Evolutionary conservation across 2,888 invertebrate species (phyloP), one percentile per base, ranked within the genome.

Genomic region (Aspidiotus destructor): DNA sequence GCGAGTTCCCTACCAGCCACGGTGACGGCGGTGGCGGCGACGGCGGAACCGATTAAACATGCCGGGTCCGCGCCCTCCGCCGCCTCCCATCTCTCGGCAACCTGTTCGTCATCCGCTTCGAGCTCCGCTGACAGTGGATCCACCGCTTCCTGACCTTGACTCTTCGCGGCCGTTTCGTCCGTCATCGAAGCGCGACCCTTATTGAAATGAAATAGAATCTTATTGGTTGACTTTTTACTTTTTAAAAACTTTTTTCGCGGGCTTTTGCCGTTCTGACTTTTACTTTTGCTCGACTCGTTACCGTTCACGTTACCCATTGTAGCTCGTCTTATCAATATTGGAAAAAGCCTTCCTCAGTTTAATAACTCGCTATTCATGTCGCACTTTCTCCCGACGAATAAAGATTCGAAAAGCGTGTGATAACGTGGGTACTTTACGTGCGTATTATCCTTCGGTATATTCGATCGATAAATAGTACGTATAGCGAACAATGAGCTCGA

Each of bases 291-390:
- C 8, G 42, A 13, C 13, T 65, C 60, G 16, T 13, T 44, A 40
- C 65, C 58, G 44, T 15, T 60, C 42, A 58, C 54, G 44, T 65
- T 65, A 40, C 65, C 65, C 65, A 65, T 65, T 41, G 16, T 41
- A 41, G 15, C n/a, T 11, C n/a, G 48, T 48, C 28, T 28, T 28
- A 28, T 28, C 28, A 28, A 28, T 28, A 28, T 28, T 28, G 28
- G 5, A 28, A 28, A 28, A 28, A 28, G 5, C 28, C 28, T 28
- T 28, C 28, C 28, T 28, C 5, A 28, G 28, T 28, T 28, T 28
- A 28, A 28, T 28, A 3, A 28, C 28, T 28, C 28, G 28, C 28
- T 28, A 28, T 28, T 28, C 28, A 28, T 28, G 28, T 28, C 28
- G 28, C 28, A 28, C 28, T 28, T 28, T 28, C 28, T 28, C 28